Evolutionary conservation across 2,888 invertebrate species (phyloP), one percentile per base, ranked within the genome.

Genomic region (Pristionchus japonicus): DNA sequence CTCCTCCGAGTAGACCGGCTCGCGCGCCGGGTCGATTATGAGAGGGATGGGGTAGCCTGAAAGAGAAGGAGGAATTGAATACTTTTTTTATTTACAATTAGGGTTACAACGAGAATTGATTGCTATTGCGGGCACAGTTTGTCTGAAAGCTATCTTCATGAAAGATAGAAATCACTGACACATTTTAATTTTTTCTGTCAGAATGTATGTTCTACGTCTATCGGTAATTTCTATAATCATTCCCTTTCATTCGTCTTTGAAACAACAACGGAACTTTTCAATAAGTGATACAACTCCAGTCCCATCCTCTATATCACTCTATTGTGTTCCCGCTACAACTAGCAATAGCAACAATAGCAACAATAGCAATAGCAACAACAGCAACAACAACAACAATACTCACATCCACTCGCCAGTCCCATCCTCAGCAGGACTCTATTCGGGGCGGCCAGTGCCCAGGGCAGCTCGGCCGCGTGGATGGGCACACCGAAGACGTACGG

Each of bases 11-110:
- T 92, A 94, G 31, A 92, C 86, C 3, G 92, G 52, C 49, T 86
- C 89, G 13, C 93, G 88, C n/a, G 90, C 88, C 7, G 90, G 86
- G 3, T 88, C 82, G 83, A 94, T 94, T 77, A 93, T 91, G 40
- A 94, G 87, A 13, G 94, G 93, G 20, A 88, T 90, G 7, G 94
- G 94, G 88, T 92, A 94, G 31, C 89, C 93, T 93, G 84, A 15
- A n/a, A n/a, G n/a, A n/a, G n/a, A n/a, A n/a, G 43, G 37, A 1
- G 27, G 2, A 37, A 37, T 61, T 49, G 20, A 61, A n/a, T n/a
- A n/a, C n/a, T 23, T 43, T 70, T 7, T 7, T 70, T 70, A 31
- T 70, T 70, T 31, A 34, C 70, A 70, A 34, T 31, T 31, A 6
- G 3, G 31, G n/a, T 61, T 23, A 20, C 61, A 47, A 47, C n/a